Conservation (phyloP, 1,140 invertebrate genomes). For the Tetranychus urticae region DNA sequence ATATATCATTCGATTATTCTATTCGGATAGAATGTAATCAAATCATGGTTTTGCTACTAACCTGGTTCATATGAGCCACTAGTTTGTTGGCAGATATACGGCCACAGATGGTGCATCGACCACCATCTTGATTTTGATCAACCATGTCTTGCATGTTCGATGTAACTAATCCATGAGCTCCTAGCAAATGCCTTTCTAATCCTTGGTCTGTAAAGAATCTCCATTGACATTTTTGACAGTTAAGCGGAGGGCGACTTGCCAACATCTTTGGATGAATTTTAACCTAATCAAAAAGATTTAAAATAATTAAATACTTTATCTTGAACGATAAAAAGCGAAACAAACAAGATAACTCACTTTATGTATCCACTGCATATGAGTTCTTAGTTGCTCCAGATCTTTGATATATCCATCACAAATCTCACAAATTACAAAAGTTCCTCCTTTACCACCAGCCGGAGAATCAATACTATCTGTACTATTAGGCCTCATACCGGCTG, state of each 20-base stretch:
- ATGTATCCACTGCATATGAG: constrained; percentile 89
- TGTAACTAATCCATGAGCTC: constrained; percentile 74
- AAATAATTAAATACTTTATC: background rate
- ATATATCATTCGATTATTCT: background rate
- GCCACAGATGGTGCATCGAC: constrained; percentile 73
- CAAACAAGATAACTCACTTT: constrained; percentile 25
- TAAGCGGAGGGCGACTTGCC: constrained; percentile 70
- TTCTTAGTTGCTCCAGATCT: constrained; percentile 67
- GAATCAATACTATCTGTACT: background rate
- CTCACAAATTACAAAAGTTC: constrained; percentile 63
- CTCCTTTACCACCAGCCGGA: constrained; percentile 1
- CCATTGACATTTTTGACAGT: constrained; percentile 88
- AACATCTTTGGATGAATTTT: constrained; percentile 92
- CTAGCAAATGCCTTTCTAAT: constrained; percentile 67
- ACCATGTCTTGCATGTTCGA: constrained; percentile 86
- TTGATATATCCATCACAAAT: constrained; percentile 87
- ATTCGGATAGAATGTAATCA: background rate
- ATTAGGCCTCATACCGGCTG: background rate
- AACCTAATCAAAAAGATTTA: constrained; percentile 22
- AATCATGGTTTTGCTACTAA: background rate
- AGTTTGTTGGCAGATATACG: constrained; percentile 78
- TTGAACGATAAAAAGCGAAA: background rate
- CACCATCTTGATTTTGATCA: constrained; percentile 77
- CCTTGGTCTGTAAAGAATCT: constrained; percentile 61
- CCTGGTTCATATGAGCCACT: constrained; percentile 62